These are phyloP conservation scores for Microcebus lehilahytsara DNA, from an alignment of 2,113 vertebrate species.

Conservation along the genomic window DNA sequence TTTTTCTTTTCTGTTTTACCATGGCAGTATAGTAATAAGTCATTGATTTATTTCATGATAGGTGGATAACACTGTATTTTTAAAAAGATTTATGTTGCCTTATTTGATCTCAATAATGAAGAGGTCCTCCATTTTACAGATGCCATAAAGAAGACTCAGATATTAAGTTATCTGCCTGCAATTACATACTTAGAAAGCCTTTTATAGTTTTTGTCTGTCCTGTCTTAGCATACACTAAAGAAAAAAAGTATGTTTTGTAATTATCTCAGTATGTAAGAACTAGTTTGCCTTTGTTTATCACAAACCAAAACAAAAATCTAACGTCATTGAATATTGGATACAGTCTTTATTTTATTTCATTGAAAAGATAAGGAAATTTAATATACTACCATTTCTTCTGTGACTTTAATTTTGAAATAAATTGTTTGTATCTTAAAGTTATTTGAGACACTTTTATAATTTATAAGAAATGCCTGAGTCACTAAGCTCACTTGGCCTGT, in stretches of 20 bases:
- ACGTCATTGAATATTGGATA: neutral
- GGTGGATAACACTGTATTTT: neutral
- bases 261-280: neutral
- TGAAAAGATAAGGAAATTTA: neutral
- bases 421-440: conserved; percentile 33
- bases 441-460: neutral
- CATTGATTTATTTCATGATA: neutral
- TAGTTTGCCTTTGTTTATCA: neutral
- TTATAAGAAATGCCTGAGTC: neutral
- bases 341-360: neutral
- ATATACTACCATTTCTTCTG: neutral
- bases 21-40: neutral
- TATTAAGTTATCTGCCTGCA: neutral
- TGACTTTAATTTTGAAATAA: conserved; percentile 4
- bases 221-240: neutral
- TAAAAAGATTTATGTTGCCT: neutral
- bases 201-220: neutral
- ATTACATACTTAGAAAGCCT: neutral
- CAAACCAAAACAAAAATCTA: neutral
- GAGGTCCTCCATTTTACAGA: neutral
- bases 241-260: neutral
- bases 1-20: neutral
- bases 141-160: neutral
- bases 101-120: neutral
- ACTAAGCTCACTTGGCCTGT: neutral